Conservation (phyloP, 2,888 invertebrate species). For the Lycia hirtaria region DNA sequence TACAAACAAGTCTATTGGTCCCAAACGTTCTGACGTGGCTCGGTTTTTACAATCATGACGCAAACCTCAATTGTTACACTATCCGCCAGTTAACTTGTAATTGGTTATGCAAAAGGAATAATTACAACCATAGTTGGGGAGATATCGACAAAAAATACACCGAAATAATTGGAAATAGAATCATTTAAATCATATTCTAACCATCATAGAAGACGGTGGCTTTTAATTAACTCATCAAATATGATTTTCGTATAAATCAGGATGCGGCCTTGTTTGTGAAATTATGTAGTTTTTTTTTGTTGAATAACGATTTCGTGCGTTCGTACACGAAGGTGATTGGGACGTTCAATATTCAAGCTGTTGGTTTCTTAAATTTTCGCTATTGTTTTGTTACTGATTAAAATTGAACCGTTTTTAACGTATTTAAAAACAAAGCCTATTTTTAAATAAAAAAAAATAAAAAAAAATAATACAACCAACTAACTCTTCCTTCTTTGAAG, state of each 20-base stretch:
- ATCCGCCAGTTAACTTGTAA: conserved; percentile 8
- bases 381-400: no score
- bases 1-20: conserved; percentile 8
- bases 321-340: no score
- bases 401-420: no score
- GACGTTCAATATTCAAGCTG: no score
- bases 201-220: background rate
- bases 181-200: background rate
- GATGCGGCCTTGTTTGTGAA: no score
- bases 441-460: no score
- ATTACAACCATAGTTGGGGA: conserved; percentile 31
- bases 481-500: background rate
- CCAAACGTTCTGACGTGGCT: conserved; percentile 11
- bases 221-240: no score
- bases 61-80: conserved; percentile 3
- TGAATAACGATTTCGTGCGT: no score
- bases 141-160: background rate
- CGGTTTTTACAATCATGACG: conserved; percentile 18
- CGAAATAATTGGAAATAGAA: background rate
- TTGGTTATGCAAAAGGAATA: conserved; percentile 22
- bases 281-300: no score
- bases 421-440: no score
- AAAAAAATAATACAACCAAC: background rate
- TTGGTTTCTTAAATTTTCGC: no score
- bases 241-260: no score